Evolutionary conservation across 1,140 invertebrate genomes (phyloP), one percentile per base, ranked within the genome.

Genomic region (Geopemphigus sp.): DNA sequence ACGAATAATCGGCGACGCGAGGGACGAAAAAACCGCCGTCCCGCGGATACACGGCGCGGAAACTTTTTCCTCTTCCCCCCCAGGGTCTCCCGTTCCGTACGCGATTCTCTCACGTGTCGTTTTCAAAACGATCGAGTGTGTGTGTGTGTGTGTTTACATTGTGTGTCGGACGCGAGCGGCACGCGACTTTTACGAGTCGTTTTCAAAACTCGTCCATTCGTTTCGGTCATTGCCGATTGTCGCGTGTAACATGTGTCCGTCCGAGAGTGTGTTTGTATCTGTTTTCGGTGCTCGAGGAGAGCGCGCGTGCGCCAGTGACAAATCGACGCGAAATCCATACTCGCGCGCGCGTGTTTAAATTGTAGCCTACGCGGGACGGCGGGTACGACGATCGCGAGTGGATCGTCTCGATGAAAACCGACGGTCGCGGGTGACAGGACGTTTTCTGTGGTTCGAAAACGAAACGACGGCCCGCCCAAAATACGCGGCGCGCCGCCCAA

Each of bases 171-270:
- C 56, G 45, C 39, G 22, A 59, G 22, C 22, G 66, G 47, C 66
- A 68, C 66, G 66, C 66, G 66, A 68, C 66, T 68, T 68, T 68
- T 26, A 47, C 66, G 39, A 68, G 66, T 50, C 66, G 66, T 68
- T 68, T 47, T 47, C 12, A 1, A 19, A 19, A 4, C 10, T 5
- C 14, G 53, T 17, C 15, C 15, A 54, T 54, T 54, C 39, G 39
- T 64, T n/a, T 29, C n/a, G n/a, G n/a, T 64, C n/a, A 17, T 61
- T 8, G 26, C 26, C 1, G 15, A n/a, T 32, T 10, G 26, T 17
- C 26, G 3, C 11, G 11, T 19, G 32, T 32, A 39, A 15, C 26
- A 11, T 29, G 17, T 39, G 0, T 32, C 26, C 15, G 59, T 59
- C 2, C 15, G 14, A 17, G 8, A n/a, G 64, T 6, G n/a, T n/a